These are phyloP conservation scores for Epizoanthus ramosus DNA, from an alignment of 92 coral and sea anemone species.

Conservation along the genomic window DNA sequence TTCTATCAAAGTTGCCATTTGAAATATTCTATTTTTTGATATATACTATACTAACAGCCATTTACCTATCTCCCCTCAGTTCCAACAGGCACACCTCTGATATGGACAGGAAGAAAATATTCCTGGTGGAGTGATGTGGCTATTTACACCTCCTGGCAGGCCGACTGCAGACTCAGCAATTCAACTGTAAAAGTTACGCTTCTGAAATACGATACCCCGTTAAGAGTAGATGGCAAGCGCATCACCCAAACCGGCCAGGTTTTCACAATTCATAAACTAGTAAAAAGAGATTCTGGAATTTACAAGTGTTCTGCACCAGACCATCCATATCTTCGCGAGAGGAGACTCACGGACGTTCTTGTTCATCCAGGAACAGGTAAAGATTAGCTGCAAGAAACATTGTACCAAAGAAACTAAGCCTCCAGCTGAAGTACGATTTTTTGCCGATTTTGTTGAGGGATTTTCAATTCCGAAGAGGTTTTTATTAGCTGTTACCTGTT, in stretches of 20 bases:
- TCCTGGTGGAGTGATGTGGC: not conserved
- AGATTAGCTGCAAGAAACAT: not conserved
- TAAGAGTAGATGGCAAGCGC: slow-evolving; percentile 17
- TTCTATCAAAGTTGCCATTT: no score
- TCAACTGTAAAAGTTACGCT: slow-evolving; percentile 45
- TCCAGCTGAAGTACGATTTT: no score
- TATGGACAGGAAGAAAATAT: slow-evolving; percentile 47
- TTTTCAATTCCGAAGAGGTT: no score
- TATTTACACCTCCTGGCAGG: slow-evolving; percentile 16
- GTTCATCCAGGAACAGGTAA: slow-evolving; percentile 37
- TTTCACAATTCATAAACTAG: slow-evolving; percentile 58
- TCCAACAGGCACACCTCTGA: not conserved
- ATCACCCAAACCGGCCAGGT: slow-evolving; percentile 57
- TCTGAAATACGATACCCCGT: not conserved
- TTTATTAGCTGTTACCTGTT: no score
- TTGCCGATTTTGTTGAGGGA: no score
- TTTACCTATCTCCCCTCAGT: slow-evolving; percentile 13
- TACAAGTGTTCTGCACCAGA: slow-evolving; percentile 65
- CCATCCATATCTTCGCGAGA: slow-evolving; percentile 10
- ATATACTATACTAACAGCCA: not conserved
- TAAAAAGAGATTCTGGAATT: slow-evolving; percentile 54
- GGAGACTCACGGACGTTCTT: not conserved
- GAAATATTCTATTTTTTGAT: no score
- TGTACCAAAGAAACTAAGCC: not conserved
- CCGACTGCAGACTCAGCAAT: slow-evolving; percentile 66